A percentile compares a stretch with the other conserved stretches of the same genome.
These are phyloP conservation scores for Panzeria rudis DNA, from an alignment of 2,888 invertebrate genomes.

Conservation along the genomic window DNA sequence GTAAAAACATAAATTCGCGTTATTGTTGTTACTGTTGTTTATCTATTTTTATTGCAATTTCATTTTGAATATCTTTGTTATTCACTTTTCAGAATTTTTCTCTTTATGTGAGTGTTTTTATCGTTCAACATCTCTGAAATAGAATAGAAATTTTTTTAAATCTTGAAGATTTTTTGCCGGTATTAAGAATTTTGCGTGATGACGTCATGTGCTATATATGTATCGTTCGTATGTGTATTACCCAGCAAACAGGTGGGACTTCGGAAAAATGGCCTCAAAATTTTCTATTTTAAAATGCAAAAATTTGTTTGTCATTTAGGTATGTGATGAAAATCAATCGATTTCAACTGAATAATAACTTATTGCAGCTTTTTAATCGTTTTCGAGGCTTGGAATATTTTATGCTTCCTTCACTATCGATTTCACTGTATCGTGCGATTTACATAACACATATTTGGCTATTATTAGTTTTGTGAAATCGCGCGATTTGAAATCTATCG, in stretches of 20 bases:
- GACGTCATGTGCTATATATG: constrained; percentile 58
- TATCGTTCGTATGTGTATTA: background rate
- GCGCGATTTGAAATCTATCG: no score
- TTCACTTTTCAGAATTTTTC: constrained; percentile 23
- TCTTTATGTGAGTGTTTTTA: background rate
- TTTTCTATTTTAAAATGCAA: no score
- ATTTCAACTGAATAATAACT: no score
- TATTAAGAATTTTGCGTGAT: constrained; percentile 41
- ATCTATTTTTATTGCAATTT: constrained; percentile 56
- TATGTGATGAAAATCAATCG: no score
- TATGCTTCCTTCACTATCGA: no score
- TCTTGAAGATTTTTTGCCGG: constrained; percentile 55
- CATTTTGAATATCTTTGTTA: constrained; percentile 23
- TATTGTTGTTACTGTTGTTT: constrained; percentile 33
- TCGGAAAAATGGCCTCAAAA: no score
- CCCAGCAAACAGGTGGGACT: background rate
- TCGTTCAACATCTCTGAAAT: constrained; percentile 24
- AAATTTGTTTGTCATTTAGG: no score
- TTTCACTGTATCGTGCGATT: no score
- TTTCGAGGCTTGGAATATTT: no score
- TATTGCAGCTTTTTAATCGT: no score
- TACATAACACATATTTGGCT: no score
- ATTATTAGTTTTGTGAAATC: no score
- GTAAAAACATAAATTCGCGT: constrained; percentile 65
- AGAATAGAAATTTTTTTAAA: constrained; percentile 30